phyloP scores from a whole-genome alignment of 1,140 invertebrate genomes.

The Octopus bimaculoides region DNA sequence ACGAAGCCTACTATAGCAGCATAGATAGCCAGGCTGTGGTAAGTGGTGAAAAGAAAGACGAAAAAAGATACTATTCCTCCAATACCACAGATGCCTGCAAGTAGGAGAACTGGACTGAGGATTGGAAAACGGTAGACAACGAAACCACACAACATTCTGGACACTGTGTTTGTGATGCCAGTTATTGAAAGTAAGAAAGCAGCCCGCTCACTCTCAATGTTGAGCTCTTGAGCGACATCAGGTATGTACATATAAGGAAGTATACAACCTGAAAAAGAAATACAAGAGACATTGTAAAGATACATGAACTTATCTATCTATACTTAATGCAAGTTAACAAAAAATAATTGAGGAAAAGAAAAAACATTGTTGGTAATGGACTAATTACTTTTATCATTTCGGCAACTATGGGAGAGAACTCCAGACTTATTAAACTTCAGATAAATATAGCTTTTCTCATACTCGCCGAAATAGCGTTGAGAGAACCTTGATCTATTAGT shows the following conservation, averaged over 20 bases:
- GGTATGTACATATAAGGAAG: background rate
- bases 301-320: no score
- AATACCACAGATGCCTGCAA: slow-evolving; percentile 61
- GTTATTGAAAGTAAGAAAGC: slow-evolving; percentile 79
- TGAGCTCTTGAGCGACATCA: background rate
- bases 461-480: no score
- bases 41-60: slow-evolving; percentile 79
- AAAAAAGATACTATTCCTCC: slow-evolving; percentile 58
- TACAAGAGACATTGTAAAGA: background rate
- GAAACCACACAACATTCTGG: slow-evolving; percentile 61
- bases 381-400: no score
- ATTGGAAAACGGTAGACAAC: slow-evolving; percentile 81
- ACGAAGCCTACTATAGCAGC: slow-evolving; percentile 88
- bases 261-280: slow-evolving; percentile 1
- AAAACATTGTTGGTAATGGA: no score
- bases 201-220: slow-evolving; percentile 29
- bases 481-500: no score
- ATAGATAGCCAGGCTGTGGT: slow-evolving; percentile 75
- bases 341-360: no score
- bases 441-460: no score
- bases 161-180: slow-evolving; percentile 70
- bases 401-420: no score
- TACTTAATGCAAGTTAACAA: no score
- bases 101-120: slow-evolving; percentile 80
- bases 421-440: no score